Conservation (phyloP, 2,113 vertebrate species). For the Solea senegalensis region DNA sequence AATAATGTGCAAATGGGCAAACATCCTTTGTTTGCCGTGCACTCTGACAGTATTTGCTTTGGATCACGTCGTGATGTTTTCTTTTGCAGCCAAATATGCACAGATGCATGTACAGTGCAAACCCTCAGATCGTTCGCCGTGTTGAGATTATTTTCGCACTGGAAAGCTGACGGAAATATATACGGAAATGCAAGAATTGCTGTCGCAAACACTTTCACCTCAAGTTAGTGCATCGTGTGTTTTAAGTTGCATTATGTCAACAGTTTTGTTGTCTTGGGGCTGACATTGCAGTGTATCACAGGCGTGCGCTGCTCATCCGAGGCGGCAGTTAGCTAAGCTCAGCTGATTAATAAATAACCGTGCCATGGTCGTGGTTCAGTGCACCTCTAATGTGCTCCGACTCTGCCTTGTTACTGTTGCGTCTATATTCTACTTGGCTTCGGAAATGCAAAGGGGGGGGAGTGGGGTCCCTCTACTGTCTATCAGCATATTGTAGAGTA, state of each 20-base stretch:
- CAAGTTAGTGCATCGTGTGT: slow-evolving; percentile 15
- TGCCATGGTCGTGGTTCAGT: slow-evolving; percentile 71
- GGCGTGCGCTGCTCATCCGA: slow-evolving; percentile 59
- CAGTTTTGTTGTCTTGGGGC: slow-evolving; percentile 51
- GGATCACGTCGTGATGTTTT: slow-evolving; percentile 56
- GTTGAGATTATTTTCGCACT: slow-evolving; percentile 11
- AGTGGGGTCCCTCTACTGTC: slow-evolving; percentile 54
- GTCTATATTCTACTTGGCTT: slow-evolving; percentile 63
- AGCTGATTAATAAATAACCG: slow-evolving; percentile 82
- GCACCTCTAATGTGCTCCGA: slow-evolving; percentile 75
- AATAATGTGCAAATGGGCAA: slow-evolving; percentile 69
- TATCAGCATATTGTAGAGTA: slow-evolving; percentile 64
- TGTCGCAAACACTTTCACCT: neutral
- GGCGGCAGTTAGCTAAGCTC: slow-evolving; percentile 77
- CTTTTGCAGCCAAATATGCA: slow-evolving; percentile 61
- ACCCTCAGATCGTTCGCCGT: slow-evolving; percentile 43
- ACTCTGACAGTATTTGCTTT: slow-evolving; percentile 63
- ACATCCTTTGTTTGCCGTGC: slow-evolving; percentile 64
- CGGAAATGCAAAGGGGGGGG: slow-evolving; percentile 45
- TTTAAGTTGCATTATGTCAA: slow-evolving; percentile 51
- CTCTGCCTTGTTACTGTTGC: slow-evolving; percentile 70
- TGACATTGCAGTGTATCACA: slow-evolving; percentile 54
- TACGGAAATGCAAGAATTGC: slow-evolving; percentile 8
- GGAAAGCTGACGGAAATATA: slow-evolving; percentile 15
- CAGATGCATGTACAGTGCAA: slow-evolving; percentile 50